Percentiles rank a stretch among this genome's conserved stretches.
phyloP scores from a whole-genome alignment of 2,797 vertebrate species.

The Sebastes trivittatus region DNA sequence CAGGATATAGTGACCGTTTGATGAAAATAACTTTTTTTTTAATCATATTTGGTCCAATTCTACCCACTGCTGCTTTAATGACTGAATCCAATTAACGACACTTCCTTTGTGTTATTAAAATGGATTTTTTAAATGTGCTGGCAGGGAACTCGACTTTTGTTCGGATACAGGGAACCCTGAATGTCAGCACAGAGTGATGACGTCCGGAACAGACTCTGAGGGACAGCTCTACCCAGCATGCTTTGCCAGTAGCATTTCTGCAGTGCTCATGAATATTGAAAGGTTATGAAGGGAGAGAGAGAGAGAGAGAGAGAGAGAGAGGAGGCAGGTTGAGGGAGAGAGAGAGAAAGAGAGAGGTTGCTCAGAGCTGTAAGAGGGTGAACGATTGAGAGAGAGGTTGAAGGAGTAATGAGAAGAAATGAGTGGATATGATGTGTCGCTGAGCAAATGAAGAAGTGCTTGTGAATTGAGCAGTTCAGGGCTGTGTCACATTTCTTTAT shows the following conservation, averaged over 20 bases:
- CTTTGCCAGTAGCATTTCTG: slow-evolving; percentile 76
- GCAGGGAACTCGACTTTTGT: slow-evolving; percentile 27
- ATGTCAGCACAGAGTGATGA: slow-evolving; percentile 62
- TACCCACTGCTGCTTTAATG: background rate
- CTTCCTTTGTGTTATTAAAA: slow-evolving; percentile 22
- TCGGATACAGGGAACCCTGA: slow-evolving; percentile 27
- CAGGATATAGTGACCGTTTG: too few species aligned
- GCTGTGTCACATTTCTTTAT: slow-evolving; percentile 3
- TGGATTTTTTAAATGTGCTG: slow-evolving; percentile 2
- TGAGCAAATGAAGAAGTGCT: slow-evolving; percentile 17
- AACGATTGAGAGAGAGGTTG: slow-evolving; percentile 5
- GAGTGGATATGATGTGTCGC: slow-evolving; percentile 23
- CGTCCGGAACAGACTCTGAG: slow-evolving; percentile 65
- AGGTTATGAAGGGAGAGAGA: slow-evolving; percentile 54
- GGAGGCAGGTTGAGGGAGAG: slow-evolving; percentile 35
- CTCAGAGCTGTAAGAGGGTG: background rate
- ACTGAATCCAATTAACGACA: background rate
- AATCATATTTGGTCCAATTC: too few species aligned
- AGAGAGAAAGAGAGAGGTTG: background rate
- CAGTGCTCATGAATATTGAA: slow-evolving; percentile 84
- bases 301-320: slow-evolving; percentile 16
- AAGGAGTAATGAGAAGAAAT: slow-evolving; percentile 25
- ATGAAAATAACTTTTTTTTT: too few species aligned
- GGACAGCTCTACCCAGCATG: slow-evolving; percentile 74
- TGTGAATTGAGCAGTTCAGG: slow-evolving; percentile 27